Conservation (phyloP, 2,113 vertebrate species). For the Urocolius indicus region DNA sequence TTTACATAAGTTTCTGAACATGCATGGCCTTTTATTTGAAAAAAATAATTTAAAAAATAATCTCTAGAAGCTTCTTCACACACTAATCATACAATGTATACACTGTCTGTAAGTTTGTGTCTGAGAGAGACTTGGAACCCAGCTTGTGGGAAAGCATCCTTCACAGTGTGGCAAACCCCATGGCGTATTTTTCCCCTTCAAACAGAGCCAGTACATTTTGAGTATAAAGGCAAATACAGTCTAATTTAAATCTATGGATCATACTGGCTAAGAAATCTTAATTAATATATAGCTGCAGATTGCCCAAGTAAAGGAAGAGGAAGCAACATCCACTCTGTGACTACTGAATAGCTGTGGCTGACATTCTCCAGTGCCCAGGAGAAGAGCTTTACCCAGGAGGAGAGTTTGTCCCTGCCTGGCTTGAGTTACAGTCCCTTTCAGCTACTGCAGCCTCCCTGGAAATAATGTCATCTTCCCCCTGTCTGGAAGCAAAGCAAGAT, state of each 20-base stretch:
- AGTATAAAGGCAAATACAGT: not conserved
- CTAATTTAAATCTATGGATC: not conserved
- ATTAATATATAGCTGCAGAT: not conserved
- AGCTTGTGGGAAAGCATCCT: not conserved
- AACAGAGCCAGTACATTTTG: not conserved
- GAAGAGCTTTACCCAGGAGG: not conserved
- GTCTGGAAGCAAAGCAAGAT: not conserved
- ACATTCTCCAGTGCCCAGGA: not conserved
- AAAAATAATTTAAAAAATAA: not conserved
- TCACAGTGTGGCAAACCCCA: not conserved
- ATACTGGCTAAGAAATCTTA: not conserved
- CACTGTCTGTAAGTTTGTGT: not conserved
- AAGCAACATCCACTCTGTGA: not conserved
- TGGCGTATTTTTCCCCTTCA: not conserved
- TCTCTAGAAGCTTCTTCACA: not conserved
- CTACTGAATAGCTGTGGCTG: not conserved
- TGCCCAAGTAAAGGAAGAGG: not conserved
- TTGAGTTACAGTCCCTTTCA: not conserved
- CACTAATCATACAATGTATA: not conserved
- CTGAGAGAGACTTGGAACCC: not conserved
- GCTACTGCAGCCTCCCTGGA: not conserved
- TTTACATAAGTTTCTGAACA: not conserved
- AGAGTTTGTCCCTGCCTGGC: not conserved
- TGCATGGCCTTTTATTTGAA: not conserved
- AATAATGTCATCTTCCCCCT: fast-evolving